Percentiles rank a stretch among this genome's conserved stretches.
Conservation (phyloP, 2,797 vertebrate species). For the Pseudochirops corinnae region DNA sequence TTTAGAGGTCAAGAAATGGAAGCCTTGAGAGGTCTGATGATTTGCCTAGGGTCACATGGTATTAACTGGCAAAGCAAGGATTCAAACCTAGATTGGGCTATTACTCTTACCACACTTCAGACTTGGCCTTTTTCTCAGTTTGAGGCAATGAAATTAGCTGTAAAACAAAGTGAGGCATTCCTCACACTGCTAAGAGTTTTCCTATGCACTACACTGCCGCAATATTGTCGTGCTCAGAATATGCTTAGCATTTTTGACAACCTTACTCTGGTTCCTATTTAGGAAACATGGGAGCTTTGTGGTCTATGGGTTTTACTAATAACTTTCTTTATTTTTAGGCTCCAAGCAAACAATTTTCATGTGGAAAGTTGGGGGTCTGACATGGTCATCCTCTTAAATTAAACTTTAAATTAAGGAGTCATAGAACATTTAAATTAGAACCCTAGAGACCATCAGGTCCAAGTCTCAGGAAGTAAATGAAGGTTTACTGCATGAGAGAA, state of each 20-base stretch:
- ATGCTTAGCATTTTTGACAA: background rate
- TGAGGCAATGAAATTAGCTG: background rate
- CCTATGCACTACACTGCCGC: background rate
- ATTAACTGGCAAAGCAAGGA: background rate
- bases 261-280: background rate
- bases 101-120: background rate
- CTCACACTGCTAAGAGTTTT: background rate
- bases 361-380: background rate
- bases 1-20: conserved; percentile 7
- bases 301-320: background rate
- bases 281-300: background rate
- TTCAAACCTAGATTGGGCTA: background rate
- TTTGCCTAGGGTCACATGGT: conserved; percentile 4
- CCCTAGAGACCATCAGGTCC: too few species aligned
- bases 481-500: background rate
- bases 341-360: background rate
- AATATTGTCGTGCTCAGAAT: background rate
- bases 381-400: background rate
- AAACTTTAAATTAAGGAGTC: too few species aligned
- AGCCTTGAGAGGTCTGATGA: background rate
- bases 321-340: background rate
- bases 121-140: background rate
- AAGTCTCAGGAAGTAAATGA: background rate
- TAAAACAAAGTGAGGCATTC: background rate
- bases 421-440: too few species aligned